phyloP scores from a whole-genome alignment of 2,888 invertebrate genomes.

The Tipula lateralis region DNA sequence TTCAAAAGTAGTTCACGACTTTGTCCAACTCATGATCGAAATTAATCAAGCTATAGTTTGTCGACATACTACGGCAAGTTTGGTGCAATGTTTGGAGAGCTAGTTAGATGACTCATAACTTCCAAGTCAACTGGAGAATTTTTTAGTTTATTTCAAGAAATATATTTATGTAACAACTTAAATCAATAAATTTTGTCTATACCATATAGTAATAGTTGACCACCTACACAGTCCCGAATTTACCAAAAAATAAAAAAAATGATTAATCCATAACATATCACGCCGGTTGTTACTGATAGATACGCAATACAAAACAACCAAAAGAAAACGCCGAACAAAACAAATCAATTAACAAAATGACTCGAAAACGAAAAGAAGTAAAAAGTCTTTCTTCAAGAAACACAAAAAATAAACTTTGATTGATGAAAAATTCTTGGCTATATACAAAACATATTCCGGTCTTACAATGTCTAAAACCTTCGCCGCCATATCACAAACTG shows the following conservation, averaged over 20 bases:
- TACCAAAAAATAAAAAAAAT: not conserved
- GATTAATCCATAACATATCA: constrained; percentile 11
- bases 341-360: constrained; percentile 15
- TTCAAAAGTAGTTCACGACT: too few species aligned
- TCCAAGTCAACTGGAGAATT: too few species aligned
- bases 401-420: not conserved
- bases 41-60: too few species aligned
- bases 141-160: not conserved
- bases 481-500: not conserved
- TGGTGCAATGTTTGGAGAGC: too few species aligned
- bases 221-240: not conserved
- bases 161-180: not conserved
- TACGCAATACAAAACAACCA: not conserved
- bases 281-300: not conserved
- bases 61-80: too few species aligned
- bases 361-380: not conserved
- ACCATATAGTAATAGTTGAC: not conserved
- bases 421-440: not conserved
- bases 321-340: not conserved
- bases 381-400: not conserved
- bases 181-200: not conserved
- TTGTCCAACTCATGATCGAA: too few species aligned
- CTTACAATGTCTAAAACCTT: not conserved
- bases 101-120: too few species aligned
- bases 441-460: not conserved